Percentiles rank a stretch among this genome's conserved stretches.
phyloP scores from a whole-genome alignment of 2,113 vertebrate genomes.

The Crotalus helleri region DNA sequence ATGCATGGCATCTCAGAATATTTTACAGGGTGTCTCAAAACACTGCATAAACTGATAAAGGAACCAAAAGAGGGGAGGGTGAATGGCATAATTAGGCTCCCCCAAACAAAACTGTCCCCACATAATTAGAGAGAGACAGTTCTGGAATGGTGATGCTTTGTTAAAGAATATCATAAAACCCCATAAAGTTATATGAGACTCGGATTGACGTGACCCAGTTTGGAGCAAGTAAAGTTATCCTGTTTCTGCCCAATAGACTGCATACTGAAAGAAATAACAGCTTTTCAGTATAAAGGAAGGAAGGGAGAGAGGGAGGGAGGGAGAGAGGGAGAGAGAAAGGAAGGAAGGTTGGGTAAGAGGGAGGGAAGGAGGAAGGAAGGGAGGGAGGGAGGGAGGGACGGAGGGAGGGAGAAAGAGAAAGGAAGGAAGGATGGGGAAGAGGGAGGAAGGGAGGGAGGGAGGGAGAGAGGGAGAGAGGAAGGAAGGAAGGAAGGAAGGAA shows the following conservation, averaged over 20 bases:
- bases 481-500: no score
- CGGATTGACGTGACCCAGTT: neutral
- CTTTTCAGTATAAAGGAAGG: no score
- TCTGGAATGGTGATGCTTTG: neutral
- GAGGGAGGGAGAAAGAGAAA: no score
- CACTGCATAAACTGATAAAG: constrained; percentile 7
- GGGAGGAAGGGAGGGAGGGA: no score
- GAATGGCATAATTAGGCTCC: constrained; percentile 10
- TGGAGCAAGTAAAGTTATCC: neutral
- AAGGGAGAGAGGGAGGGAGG: no score
- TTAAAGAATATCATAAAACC: neutral
- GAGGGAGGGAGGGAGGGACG: no score
- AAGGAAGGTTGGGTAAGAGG: no score
- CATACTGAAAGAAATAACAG: no score
- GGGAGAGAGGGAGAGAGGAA: no score
- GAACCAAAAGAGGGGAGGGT: neutral
- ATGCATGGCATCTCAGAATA: neutral
- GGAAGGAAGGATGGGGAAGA: no score
- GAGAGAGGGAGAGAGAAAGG: no score
- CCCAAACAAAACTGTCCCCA: neutral
- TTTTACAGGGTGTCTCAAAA: neutral
- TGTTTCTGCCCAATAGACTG: neutral
- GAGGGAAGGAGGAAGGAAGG: no score
- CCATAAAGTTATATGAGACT: neutral
- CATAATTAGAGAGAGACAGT: constrained; percentile 1